Evolutionary conservation across 2,888 invertebrate genomes (phyloP).

Genomic region (Mimas tiliae): DNA sequence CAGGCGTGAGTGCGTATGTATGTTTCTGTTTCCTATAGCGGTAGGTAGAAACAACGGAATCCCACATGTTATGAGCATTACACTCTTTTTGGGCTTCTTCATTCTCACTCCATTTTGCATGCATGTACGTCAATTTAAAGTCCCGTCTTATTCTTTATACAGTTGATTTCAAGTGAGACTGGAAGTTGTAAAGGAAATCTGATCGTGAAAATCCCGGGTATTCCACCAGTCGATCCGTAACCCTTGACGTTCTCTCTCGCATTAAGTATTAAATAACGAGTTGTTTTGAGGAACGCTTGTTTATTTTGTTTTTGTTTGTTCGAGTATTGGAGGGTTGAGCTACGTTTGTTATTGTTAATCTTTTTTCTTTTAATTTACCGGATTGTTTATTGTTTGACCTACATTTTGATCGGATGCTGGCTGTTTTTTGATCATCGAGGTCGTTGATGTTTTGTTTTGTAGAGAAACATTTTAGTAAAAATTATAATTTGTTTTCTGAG

Average conservation of each 20-base stretch:
- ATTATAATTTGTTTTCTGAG: background rate
- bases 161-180: background rate
- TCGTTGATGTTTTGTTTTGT: background rate
- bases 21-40: too few relatives aligned
- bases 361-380: background rate
- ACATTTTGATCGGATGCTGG: background rate
- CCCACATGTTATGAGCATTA: too few relatives aligned
- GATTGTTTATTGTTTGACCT: slow-evolving; percentile 2
- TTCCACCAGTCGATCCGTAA: background rate
- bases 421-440: background rate
- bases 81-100: too few relatives aligned
- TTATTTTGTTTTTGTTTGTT: slow-evolving; percentile 11
- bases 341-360: background rate
- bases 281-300: slow-evolving; percentile 26
- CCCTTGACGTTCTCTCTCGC: slow-evolving; percentile 10
- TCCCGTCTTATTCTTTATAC: too few relatives aligned
- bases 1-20: too few relatives aligned
- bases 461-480: background rate
- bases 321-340: background rate
- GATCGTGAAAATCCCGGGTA: background rate
- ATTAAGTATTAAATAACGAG: slow-evolving; percentile 34
- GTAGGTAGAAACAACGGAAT: too few relatives aligned
- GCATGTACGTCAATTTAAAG: too few relatives aligned
- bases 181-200: background rate
- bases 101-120: too few relatives aligned